phyloP scores from a whole-genome alignment of 1,140 invertebrate genomes.

The Drosophila auraria region DNA sequence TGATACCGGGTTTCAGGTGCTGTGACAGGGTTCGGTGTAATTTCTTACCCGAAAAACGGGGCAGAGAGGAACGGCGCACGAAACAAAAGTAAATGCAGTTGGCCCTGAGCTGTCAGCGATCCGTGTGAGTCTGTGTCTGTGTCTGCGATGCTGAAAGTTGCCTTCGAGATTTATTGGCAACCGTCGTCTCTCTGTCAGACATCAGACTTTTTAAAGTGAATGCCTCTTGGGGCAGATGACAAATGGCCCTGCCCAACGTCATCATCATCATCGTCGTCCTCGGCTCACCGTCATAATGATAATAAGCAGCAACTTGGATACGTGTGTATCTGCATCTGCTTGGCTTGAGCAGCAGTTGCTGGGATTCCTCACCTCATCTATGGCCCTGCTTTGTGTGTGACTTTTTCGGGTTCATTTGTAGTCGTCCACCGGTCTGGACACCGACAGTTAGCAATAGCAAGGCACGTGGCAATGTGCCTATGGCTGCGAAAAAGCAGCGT shows the following conservation, averaged over 20 bases:
- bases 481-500: not conserved
- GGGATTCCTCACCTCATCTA: constrained; percentile 12
- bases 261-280: constrained; percentile 36
- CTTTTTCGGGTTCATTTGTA: constrained; percentile 9
- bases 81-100: constrained; percentile 80
- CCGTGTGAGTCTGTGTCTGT: constrained; percentile 45
- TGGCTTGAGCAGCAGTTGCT: constrained; percentile 3
- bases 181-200: constrained; percentile 62
- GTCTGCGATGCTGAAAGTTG: constrained; percentile 72
- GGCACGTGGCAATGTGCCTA: constrained; percentile 5
- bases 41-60: constrained; percentile 71
- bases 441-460: not conserved
- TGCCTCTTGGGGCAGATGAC: constrained; percentile 72
- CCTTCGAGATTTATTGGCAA: constrained; percentile 78
- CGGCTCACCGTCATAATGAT: constrained; percentile 37
- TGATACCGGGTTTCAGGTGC: constrained; percentile 74
- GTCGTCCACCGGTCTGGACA: not conserved
- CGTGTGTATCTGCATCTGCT: constrained; percentile 35
- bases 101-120: constrained; percentile 78
- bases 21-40: constrained; percentile 63
- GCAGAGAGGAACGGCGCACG: constrained; percentile 32
- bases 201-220: constrained; percentile 77
- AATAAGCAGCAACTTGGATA: constrained; percentile 27
- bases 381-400: not conserved
- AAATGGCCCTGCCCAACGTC: constrained; percentile 61